These are phyloP conservation scores for Cephus pulcher DNA, from an alignment of 2,888 invertebrate genomes.

Conservation along the genomic window DNA sequence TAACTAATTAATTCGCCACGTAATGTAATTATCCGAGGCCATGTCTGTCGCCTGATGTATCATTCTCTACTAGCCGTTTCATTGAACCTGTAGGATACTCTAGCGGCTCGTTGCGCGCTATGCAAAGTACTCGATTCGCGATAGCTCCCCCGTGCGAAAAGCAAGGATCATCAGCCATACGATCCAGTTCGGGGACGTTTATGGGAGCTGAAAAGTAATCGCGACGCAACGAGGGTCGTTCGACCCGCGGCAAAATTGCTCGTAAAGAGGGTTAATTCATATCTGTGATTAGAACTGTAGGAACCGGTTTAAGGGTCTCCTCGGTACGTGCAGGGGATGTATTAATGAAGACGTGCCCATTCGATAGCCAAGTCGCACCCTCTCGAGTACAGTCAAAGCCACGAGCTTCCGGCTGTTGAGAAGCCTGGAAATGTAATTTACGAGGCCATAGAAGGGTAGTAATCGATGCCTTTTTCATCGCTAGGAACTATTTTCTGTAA, in stretches of 20 bases:
- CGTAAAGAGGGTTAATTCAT: constrained; percentile 1
- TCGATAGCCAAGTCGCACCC: background rate
- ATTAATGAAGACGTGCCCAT: background rate
- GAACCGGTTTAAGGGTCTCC: background rate
- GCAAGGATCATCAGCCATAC: background rate
- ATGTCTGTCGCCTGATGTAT: background rate
- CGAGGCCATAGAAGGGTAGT: background rate
- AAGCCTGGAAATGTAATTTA: background rate
- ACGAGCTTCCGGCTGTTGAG: background rate
- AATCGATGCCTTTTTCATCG: background rate
- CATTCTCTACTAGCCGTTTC: background rate
- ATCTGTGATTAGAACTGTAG: background rate
- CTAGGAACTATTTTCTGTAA: background rate
- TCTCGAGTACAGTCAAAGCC: background rate
- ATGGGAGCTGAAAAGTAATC: background rate
- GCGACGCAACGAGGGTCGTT: background rate
- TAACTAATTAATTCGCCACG: constrained; percentile 57
- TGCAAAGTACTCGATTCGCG: background rate
- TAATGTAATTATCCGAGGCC: constrained; percentile 53
- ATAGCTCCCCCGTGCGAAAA: background rate
- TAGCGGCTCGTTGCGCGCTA: background rate
- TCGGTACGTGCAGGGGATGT: background rate
- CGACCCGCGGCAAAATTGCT: background rate
- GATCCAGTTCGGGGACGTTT: background rate
- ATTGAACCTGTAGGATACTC: background rate